These are phyloP conservation scores for Xyrichtys novacula DNA, from an alignment of 2,797 vertebrate genomes.

Conservation along the genomic window DNA sequence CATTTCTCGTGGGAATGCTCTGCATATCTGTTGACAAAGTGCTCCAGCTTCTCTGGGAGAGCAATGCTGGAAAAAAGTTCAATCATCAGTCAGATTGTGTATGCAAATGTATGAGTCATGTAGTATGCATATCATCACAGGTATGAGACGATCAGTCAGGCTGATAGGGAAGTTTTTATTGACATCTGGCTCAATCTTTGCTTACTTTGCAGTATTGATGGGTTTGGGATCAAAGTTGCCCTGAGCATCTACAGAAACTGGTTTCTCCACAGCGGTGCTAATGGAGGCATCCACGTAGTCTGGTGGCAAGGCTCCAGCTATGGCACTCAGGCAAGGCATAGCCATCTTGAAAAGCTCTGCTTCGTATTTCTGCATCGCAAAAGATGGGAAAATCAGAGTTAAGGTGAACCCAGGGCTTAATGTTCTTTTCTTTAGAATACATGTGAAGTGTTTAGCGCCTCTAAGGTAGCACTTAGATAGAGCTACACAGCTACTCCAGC, in stretches of 20 bases:
- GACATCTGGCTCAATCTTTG: conserved; percentile 22
- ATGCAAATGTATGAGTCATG: conserved; percentile 12
- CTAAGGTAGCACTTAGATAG: conserved; percentile 32
- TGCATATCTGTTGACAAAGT: conserved; percentile 94
- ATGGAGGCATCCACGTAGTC: conserved; percentile 95
- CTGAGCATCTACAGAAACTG: conserved; percentile 91
- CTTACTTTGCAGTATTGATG: conserved; percentile 94
- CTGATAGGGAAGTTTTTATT: conserved; percentile 4
- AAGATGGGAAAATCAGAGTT: conserved; percentile 6
- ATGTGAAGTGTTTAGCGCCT: conserved; percentile 23
- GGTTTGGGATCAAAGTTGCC: conserved; percentile 99
- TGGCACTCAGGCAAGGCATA: conserved; percentile 97
- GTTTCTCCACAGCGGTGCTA: conserved; percentile 90
- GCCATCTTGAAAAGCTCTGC: conserved; percentile 98
- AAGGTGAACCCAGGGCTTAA: background rate
- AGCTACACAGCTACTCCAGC: conserved; percentile 12
- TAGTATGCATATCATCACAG: conserved; percentile 2
- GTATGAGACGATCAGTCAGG: background rate
- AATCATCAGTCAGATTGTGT: conserved; percentile 17
- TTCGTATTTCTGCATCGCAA: conserved; percentile 92
- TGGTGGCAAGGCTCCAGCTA: conserved; percentile 95
- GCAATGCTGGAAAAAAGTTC: conserved; percentile 85
- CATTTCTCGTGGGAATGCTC: conserved; percentile 98
- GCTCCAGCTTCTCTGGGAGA: conserved; percentile 96
- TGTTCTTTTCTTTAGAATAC: conserved; percentile 6